phyloP scores from a whole-genome alignment of 2,888 invertebrate genomes.

The Heteromurus nitidus region DNA sequence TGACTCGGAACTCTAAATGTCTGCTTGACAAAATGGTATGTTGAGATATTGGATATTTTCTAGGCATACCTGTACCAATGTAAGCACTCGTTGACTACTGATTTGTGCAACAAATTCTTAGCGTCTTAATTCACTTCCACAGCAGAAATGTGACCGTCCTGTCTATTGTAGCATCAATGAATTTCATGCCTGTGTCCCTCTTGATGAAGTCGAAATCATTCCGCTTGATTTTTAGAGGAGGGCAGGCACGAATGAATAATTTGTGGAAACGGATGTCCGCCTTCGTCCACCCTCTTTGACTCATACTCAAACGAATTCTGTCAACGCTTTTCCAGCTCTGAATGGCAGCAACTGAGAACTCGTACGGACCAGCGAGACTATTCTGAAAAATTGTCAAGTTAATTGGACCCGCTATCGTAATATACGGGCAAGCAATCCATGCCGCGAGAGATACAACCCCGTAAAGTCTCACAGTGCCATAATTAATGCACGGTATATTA shows the following conservation, averaged over 20 bases:
- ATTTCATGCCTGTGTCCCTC: not conserved
- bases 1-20: too few species aligned
- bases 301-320: not conserved
- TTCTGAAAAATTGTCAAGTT: not conserved
- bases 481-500: slow-evolving; percentile 22
- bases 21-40: too few species aligned
- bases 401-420: not conserved
- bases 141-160: not conserved
- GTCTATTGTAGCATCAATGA: not conserved
- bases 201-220: not conserved
- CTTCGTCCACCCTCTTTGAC: not conserved
- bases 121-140: not conserved
- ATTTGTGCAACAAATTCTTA: too few species aligned
- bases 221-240: not conserved
- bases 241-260: not conserved
- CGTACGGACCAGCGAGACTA: not conserved
- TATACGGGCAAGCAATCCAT: slow-evolving; percentile 22
- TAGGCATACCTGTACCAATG: too few species aligned
- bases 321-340: not conserved
- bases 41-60: too few species aligned
- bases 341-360: not conserved
- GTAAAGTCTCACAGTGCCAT: slow-evolving; percentile 29
- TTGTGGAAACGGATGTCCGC: not conserved
- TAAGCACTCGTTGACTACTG: too few species aligned
- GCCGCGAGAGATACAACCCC: not conserved